Evolutionary conservation across 2,797 vertebrate genomes (phyloP), one percentile per base, ranked within the genome.

Genomic region (Lepus oiostolus): DNA sequence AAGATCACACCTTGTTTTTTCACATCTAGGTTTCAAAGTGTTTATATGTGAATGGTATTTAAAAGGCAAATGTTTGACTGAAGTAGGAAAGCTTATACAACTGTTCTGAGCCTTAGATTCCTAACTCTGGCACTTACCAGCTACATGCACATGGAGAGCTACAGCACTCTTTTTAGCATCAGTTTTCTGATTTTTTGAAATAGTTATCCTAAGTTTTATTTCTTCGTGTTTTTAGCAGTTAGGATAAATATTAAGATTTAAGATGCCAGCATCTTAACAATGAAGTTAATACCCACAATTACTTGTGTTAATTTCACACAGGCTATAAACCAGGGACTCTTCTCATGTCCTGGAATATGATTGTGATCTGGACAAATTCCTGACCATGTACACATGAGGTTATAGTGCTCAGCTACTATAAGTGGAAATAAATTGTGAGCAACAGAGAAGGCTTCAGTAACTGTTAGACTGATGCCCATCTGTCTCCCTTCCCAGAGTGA

Each of bases 11-110:
- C 83, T 84, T 95, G 62, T 80, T 91, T 87, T 85, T 50, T 22
- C 65, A 77, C 28, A 19, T 91, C 85, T 85, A 67, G 60, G 67
- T 95, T 94, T 94, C 82, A 52, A 83, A 88, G 47, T 94, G 54
- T 93, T 96, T 90, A 76, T 96, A 68, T 52, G 32, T 47, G 47
- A 93, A 74, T 85, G 30, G 42, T 85, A 83, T 88, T 79, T 93
- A 80, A 93, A 92, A 95, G 38, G 52, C 70, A 92, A 77, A 85
- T 93, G 32, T 71, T 6, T 75, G 70, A 30, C 21, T 94, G 42
- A 93, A 60, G 80, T 38, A 52, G n/a, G 54, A 90, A 83, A 90
- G 83, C 26, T 80, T 50, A 75, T 35, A 72, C 35, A 65, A 70
- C 14, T 47, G 8, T 79, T 62, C 7, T 58, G 65, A 92, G 22